phyloP scores from a whole-genome alignment of 1,140 invertebrate genomes.

The Listronotus bonariensis region DNA sequence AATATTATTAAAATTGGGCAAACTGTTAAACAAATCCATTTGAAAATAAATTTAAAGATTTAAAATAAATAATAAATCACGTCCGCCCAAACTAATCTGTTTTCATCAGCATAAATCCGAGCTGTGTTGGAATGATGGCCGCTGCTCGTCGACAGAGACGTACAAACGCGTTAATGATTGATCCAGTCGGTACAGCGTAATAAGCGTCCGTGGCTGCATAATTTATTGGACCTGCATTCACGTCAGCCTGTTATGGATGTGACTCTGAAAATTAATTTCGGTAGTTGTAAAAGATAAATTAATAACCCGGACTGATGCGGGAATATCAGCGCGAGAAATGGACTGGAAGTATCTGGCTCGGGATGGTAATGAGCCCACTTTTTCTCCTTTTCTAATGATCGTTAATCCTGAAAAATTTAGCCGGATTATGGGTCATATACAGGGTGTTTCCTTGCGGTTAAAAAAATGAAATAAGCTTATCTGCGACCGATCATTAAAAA shows the following conservation, averaged over 20 bases:
- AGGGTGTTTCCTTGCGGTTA: too few relatives aligned
- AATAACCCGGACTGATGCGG: constrained; percentile 36
- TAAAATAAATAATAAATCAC: constrained; percentile 28
- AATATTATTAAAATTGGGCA: too few relatives aligned
- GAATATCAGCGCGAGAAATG: constrained; percentile 39
- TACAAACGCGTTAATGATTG: constrained; percentile 40
- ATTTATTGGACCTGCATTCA: constrained; percentile 47
- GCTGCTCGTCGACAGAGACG: constrained; percentile 30
- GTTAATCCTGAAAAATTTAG: constrained; percentile 30
- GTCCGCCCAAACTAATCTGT: constrained; percentile 27
- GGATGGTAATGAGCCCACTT: constrained; percentile 30
- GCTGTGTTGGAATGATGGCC: constrained; percentile 18
- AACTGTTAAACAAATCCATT: too few relatives aligned
- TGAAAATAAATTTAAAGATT: neutral
- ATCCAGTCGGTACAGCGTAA: constrained; percentile 30
- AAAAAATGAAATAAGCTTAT: too few relatives aligned
- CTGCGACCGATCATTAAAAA: too few relatives aligned
- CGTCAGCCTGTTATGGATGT: constrained; percentile 46
- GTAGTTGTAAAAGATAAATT: constrained; percentile 47
- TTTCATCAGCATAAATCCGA: constrained; percentile 28
- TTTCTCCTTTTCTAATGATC: constrained; percentile 28
- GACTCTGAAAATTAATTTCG: constrained; percentile 46
- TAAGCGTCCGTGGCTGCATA: constrained; percentile 44
- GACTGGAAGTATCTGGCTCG: constrained; percentile 39
- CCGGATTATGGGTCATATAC: too few relatives aligned